Percentiles rank a stretch among this genome's conserved stretches.
These are phyloP conservation scores for Lepidocolaptes lacrymiger DNA, from an alignment of 2,797 vertebrate species.

Conservation along the genomic window DNA sequence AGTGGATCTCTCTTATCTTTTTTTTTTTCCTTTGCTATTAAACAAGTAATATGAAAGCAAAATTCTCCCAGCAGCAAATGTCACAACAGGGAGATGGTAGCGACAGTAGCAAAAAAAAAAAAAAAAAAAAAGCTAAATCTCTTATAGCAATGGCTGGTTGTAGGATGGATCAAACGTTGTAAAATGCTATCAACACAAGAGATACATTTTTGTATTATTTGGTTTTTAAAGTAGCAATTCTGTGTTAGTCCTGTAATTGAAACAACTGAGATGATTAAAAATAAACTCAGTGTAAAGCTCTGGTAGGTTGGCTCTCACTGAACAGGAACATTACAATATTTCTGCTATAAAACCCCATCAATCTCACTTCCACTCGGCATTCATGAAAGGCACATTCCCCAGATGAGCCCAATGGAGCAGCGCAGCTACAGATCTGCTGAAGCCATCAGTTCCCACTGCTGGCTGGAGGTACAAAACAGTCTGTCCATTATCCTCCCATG, in stretches of 20 bases:
- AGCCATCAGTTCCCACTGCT: neutral
- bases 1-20: neutral
- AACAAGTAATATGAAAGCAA: neutral
- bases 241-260: neutral
- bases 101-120: neutral
- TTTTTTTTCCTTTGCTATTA: neutral
- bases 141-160: neutral
- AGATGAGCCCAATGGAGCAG: neutral
- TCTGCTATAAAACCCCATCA: constrained; percentile 28
- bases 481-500: neutral
- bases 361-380: neutral
- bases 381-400: neutral
- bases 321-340: constrained; percentile 5
- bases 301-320: neutral
- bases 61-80: neutral
- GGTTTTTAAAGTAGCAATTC: neutral
- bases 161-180: neutral
- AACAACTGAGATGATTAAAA: constrained; percentile 16
- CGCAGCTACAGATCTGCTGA: neutral
- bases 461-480: neutral
- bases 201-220: neutral
- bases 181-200: neutral
- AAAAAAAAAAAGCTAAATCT: neutral
- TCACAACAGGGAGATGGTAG: neutral
- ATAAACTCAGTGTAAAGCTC: neutral